Evolutionary conservation across 2,888 invertebrate genomes (phyloP), one percentile per base, ranked within the genome.

Genomic region (Acronicta aceris): DNA sequence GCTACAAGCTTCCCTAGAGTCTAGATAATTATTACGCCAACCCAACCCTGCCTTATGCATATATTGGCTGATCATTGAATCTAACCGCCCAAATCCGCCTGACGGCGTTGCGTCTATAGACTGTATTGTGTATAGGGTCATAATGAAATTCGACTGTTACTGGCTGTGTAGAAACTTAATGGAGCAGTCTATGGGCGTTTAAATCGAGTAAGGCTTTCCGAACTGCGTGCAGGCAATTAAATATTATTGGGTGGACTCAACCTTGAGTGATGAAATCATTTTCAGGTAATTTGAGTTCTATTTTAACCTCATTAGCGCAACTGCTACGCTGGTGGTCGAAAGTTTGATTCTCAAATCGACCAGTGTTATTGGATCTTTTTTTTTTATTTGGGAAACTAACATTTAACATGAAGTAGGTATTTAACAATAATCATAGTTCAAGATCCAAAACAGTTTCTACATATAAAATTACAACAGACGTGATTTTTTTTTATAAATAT

Each of bases 161-260:
- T 33, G 25, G 27, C 38, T 42, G 42, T 57, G 47, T 52, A 15
- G 49, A 53, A 30, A 56, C 17, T 40, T 52, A 64, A 70, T 59
- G 48, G 70, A 59, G 51, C 70, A 27, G 13, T 59, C 33, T 64
- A 59, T 52, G 48, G 38, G 12, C 38, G 70, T 49, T 52, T 49
- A 55, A 70, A 68, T 68, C 21, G 59, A 48, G 17, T 55, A 46
- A 55, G 16, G 38, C 33, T 16, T 17, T 33, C 42, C 48, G 42
- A 51, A 70, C 17, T 47, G 53, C 36, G 50, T 69, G 63, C 43
- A 17, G 27, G 40, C 45, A 55, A 66, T 68, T 68, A 49, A 62
- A 16, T 56, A 41, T 62, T 41, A 56, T 68, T 51, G 50, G 43
- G 9, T 48, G 10, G 7, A 36, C 12, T 45, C 2, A 15, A 40